A percentile compares a stretch with the other conserved stretches of the same genome.
Conservation (phyloP, 2,113 vertebrate genomes). For the Chinchilla lanigera region DNA sequence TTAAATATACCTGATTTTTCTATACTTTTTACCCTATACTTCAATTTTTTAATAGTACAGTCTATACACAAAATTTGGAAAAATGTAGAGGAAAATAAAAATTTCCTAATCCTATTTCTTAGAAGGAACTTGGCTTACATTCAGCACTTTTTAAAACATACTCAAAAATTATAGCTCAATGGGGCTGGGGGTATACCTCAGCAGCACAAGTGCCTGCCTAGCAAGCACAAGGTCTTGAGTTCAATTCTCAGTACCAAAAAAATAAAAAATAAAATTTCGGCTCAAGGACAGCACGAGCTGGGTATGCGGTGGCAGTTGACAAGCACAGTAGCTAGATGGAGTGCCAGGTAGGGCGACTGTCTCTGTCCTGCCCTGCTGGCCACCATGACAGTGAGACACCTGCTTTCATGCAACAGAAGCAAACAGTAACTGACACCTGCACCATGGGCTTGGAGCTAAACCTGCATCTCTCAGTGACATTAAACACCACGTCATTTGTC, state of each 20-base stretch:
- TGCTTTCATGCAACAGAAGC: not conserved
- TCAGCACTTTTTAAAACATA: not conserved
- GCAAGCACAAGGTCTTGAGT: too few species aligned
- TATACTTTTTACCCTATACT: not conserved
- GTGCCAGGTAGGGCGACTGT: not conserved
- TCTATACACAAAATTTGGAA: not conserved
- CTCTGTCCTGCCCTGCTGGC: not conserved
- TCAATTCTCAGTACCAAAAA: too few species aligned
- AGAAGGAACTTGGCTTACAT: not conserved
- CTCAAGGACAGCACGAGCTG: not conserved
- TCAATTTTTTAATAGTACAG: not conserved
- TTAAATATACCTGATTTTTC: not conserved
- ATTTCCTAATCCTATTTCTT: conserved; percentile 28
- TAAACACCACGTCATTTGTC: not conserved
- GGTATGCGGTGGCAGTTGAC: not conserved
- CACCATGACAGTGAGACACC: not conserved
- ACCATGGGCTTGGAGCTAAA: not conserved
- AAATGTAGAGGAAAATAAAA: not conserved
- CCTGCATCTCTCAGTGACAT: not conserved
- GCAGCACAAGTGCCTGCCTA: too few species aligned
- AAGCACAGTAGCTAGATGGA: not conserved
- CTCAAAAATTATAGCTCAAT: not conserved
- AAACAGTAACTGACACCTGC: not conserved
- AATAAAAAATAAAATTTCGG: too few species aligned
- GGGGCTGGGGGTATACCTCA: too few species aligned